Evolutionary conservation across 2,113 vertebrate genomes (phyloP), one percentile per base, ranked within the genome.

Genomic region (Clarias magur): DNA sequence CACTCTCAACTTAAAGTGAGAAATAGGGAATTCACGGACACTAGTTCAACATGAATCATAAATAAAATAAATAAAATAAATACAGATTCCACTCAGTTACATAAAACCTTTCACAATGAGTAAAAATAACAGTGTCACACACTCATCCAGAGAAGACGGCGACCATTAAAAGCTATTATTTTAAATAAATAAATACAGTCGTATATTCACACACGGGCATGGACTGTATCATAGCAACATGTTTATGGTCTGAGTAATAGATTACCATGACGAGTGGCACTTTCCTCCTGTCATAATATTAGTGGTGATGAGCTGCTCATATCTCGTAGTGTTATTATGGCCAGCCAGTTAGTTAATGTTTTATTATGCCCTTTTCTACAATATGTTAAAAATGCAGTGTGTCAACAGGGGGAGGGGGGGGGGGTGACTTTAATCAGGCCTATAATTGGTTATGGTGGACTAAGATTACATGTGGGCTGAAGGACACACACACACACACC

Each of bases 211-310:
- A 81, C 48, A n/a, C 54, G 65, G 75, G 57, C 85, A 85, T 85
- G 67, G 72, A 16, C 56, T 78, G 80, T 82, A 83, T 88, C 57
- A 59, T 67, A 70, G 85, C 68, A 86, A 84, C 75, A 88, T 88
- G 82, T 90, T 90, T 87, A 90, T 87, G 70, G 89, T 88, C 53
- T 63, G 80, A 85, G 76, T 88, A 87, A 90, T 90, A 88, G 76
- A 88, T 88, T 82, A 88, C 62, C 42, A 53, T 88, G 87, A 87
- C 17, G 82, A 90, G 87, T 68, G 80, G 82, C 82, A 86, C 89
- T 81, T 90, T 90, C 87, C 78, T 80, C 57, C 79, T 82, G 85
- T 88, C 87, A 90, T 82, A 88, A 83, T 87, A 87, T 88, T 83
- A 90, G 75, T 27, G 82, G 85, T 86, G 89, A 88, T 88, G 85